A percentile compares a stretch with the other conserved stretches of the same genome.
These are phyloP conservation scores for Trichonephila clavipes DNA, from an alignment of 1,140 invertebrate species.

Conservation along the genomic window DNA sequence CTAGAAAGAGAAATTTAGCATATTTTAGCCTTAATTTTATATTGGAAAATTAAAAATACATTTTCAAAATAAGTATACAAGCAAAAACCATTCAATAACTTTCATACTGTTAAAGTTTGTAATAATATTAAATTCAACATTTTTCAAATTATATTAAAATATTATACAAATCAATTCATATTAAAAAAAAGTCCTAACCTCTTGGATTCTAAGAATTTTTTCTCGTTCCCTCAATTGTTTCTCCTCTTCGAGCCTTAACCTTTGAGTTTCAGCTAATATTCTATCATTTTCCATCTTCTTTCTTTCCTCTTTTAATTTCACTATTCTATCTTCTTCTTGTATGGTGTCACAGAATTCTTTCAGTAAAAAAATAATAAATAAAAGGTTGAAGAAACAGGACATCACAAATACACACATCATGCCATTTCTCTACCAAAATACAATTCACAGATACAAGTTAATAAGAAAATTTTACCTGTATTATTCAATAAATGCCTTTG, in stretches of 20 bases:
- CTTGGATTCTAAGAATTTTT: constrained; percentile 80
- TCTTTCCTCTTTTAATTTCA: constrained; percentile 81
- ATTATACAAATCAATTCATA: not conserved
- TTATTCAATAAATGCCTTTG: constrained; percentile 78
- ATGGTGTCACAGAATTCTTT: constrained; percentile 32
- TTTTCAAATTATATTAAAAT: not conserved
- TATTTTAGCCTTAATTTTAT: too few species aligned
- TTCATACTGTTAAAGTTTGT: not conserved
- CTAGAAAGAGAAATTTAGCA: too few species aligned
- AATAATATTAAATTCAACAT: not conserved
- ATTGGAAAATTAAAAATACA: too few species aligned
- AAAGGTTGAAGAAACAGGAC: not conserved
- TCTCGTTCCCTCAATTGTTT: constrained; percentile 83
- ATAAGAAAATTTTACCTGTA: not conserved
- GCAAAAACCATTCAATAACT: too few species aligned
- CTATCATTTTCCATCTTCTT: constrained; percentile 81
- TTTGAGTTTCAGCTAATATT: constrained; percentile 80
- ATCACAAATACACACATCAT: too few species aligned
- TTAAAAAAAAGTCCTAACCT: constrained; percentile 16
- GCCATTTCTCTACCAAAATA: not conserved
- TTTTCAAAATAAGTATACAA: too few species aligned
- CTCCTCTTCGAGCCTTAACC: constrained; percentile 81
- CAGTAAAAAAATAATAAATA: not conserved
- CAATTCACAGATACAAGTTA: not conserved
- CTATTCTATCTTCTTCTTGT: constrained; percentile 62